These are phyloP conservation scores for Scatophagus argus DNA, from an alignment of 2,113 vertebrate species.

Conservation along the genomic window DNA sequence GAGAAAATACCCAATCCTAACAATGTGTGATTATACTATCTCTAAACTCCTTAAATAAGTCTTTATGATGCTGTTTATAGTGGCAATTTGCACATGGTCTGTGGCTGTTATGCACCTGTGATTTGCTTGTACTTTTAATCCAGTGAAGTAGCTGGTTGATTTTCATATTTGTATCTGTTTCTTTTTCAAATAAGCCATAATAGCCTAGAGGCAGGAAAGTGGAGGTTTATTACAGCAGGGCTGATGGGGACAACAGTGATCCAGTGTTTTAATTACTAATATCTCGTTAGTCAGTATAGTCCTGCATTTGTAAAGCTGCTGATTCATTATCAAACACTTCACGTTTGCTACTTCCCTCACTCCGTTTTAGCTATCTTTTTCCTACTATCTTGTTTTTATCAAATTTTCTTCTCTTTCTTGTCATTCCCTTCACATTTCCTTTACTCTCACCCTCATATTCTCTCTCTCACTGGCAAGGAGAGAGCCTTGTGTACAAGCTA, in stretches of 20 bases:
- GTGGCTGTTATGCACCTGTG: background rate
- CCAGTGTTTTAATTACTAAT: constrained; percentile 63
- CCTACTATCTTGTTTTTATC: background rate
- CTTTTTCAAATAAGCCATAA: constrained; percentile 54
- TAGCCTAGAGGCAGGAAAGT: constrained; percentile 31
- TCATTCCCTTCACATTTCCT: background rate
- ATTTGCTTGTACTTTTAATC: constrained; percentile 44
- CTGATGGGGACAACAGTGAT: constrained; percentile 59
- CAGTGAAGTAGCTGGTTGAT: constrained; percentile 49
- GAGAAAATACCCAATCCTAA: too few relatives aligned
- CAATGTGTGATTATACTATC: background rate
- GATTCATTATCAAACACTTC: constrained; percentile 19
- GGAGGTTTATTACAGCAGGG: constrained; percentile 50
- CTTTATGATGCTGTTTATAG: background rate
- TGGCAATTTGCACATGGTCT: background rate
- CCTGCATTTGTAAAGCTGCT: constrained; percentile 34
- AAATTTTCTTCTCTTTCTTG: background rate
- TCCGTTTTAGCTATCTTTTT: background rate
- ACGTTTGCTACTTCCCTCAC: background rate
- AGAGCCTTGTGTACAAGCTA: constrained; percentile 59
- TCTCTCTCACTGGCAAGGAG: background rate
- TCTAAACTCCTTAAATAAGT: background rate
- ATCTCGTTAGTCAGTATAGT: constrained; percentile 33
- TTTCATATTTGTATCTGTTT: constrained; percentile 47
- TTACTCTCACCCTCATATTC: background rate